Base-by-base conservation (phyloP, 2,888 invertebrate genomes). In the Lithodes maja region DNA sequence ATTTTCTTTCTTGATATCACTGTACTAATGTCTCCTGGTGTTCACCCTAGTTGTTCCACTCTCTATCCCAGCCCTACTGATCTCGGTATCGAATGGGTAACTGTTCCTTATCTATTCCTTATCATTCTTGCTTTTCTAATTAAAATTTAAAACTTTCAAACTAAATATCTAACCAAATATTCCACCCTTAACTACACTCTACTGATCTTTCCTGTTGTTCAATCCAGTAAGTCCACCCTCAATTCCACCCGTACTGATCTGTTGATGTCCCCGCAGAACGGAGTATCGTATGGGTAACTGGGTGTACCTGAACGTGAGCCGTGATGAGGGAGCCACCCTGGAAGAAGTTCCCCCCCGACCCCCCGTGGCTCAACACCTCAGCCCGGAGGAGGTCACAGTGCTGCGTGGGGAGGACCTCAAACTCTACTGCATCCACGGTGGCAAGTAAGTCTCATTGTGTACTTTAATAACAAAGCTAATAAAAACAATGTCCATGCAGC, bases 221-320 rank as follows among this genome's bases (percentile, higher is more conserved):
- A 53, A 12, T 74, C 15, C 68, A 61, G 53, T n/a, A 15, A 33
- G 33, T 33, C 7, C 7, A 3, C 7, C 71, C 71, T 69, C 71
- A n/a, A 15, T 68, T 15, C 15, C 68, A 12, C 1, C 15, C 68
- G 33, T 33, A 33, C 33, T 12, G 9, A 9, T 68, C 68, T 68
- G 9, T 33, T 33, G 33, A 33, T 33, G 5, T n/a, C 33, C n/a
- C 33, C 33, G 49, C 88, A 91, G 91, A 89, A 90, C 90, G 1
- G 91, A 91, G 90, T 91, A 91, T 84, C 85, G 90, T 2, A 89
- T 91, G 90, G 91, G 91, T 2, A 91, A 91, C 88, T 90, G 91
- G 90, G 90, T 91, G 49, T 91, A 90, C 86, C 90, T 91, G 61
- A 91, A 91, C 82, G 88, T 91, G 33, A 88, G 88, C n/a, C 87